phyloP scores from a whole-genome alignment of 2,113 vertebrate genomes.

The Oreocharis arfaki region DNA sequence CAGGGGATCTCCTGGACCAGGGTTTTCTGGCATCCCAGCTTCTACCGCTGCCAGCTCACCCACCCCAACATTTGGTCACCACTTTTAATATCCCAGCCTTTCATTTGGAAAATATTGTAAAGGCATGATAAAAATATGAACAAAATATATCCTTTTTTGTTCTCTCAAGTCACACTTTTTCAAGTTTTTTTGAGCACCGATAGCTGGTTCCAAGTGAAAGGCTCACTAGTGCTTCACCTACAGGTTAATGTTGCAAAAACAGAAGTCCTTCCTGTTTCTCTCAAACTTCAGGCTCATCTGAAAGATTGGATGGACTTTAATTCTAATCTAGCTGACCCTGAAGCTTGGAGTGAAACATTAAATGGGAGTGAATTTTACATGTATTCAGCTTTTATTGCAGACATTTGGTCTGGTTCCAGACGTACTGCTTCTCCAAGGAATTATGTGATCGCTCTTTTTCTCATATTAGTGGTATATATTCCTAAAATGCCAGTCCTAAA shows the following conservation, averaged over 20 bases:
- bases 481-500: neutral
- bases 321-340: neutral
- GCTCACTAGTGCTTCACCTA: neutral
- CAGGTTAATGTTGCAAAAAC: neutral
- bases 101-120: neutral
- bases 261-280: neutral
- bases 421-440: neutral
- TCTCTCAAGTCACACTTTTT: neutral
- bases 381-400: neutral
- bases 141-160: neutral
- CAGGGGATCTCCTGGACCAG: no score
- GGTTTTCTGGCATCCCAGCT: no score
- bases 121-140: neutral
- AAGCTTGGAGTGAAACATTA: neutral
- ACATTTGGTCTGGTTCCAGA: constrained; percentile 17
- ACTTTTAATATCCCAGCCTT: neutral
- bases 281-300: neutral
- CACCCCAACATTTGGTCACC: neutral
- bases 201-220: neutral
- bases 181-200: neutral
- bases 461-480: neutral
- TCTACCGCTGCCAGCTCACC: no score
- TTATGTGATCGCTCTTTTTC: neutral
- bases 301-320: neutral
- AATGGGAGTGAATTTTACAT: neutral